Percentiles rank a stretch among this genome's conserved stretches.
These are phyloP conservation scores for Ophonus ardosiacus DNA, from an alignment of 2,888 invertebrate genomes.

Conservation along the genomic window DNA sequence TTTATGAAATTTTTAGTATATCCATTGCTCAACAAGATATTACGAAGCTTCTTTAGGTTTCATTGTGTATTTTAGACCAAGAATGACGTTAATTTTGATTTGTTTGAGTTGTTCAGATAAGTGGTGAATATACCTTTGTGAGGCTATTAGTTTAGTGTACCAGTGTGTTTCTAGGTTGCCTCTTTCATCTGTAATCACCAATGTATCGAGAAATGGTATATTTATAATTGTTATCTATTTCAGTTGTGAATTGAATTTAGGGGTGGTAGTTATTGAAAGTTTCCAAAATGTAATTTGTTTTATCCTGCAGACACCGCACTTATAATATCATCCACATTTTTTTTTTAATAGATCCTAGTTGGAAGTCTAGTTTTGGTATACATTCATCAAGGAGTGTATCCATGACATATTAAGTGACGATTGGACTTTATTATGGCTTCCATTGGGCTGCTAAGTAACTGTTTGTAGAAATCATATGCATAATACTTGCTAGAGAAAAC, in stretches of 20 bases:
- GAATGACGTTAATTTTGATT: background rate
- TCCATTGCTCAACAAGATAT: no score
- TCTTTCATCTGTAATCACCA: background rate
- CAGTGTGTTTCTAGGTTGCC: background rate
- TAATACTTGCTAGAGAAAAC: no score
- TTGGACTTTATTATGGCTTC: background rate
- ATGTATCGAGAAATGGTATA: background rate
- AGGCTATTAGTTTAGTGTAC: background rate
- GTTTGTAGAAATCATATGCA: background rate
- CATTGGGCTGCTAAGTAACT: background rate
- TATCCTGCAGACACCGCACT: background rate
- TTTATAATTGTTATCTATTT: background rate
- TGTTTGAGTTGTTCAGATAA: background rate
- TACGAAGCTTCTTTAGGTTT: background rate
- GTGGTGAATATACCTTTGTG: background rate
- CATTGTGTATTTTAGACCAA: background rate
- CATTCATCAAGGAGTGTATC: background rate
- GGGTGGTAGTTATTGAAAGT: background rate
- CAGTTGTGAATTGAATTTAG: background rate
- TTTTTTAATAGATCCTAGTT: background rate
- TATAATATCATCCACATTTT: background rate
- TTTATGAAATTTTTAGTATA: no score
- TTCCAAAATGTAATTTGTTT: background rate
- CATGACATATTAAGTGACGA: background rate
- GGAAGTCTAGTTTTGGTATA: background rate